Percentiles rank a stretch among this genome's conserved stretches.
phyloP scores from a whole-genome alignment of 2,797 vertebrate genomes.

The Liparis tanakae region DNA sequence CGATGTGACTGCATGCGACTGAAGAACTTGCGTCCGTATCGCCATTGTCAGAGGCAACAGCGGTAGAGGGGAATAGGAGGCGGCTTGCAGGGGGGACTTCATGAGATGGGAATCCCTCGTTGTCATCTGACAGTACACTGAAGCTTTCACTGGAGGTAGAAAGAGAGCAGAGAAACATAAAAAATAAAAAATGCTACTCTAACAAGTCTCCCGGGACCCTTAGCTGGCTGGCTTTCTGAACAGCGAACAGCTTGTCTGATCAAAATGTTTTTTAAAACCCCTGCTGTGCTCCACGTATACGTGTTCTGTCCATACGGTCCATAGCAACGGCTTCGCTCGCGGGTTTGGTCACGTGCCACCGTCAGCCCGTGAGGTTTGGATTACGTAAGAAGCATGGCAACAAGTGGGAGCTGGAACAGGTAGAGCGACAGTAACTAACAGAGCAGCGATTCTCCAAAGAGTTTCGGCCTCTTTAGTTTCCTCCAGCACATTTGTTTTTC shows the following conservation, averaged over 20 bases:
- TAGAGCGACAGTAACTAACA: slow-evolving; percentile 15
- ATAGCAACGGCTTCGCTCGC: slow-evolving; percentile 12
- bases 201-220: slow-evolving; percentile 75
- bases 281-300: slow-evolving; percentile 41
- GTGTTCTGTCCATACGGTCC: slow-evolving; percentile 29
- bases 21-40: slow-evolving; percentile 15
- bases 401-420: slow-evolving; percentile 12
- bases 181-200: slow-evolving; percentile 65
- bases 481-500: slow-evolving; percentile 33
- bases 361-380: slow-evolving; percentile 21
- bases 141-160: slow-evolving; percentile 55
- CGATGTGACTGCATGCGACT: slow-evolving; percentile 18
- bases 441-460: slow-evolving; percentile 21
- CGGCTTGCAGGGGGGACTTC: slow-evolving; percentile 20
- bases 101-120: slow-evolving; percentile 65
- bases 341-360: slow-evolving; percentile 29
- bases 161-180: slow-evolving; percentile 39
- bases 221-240: slow-evolving; percentile 59
- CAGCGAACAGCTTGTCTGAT: slow-evolving; percentile 71
- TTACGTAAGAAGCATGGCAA: slow-evolving; percentile 24
- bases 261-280: slow-evolving; percentile 57
- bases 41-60: slow-evolving; percentile 17
- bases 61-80: slow-evolving; percentile 16
- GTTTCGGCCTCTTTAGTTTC: slow-evolving; percentile 12
- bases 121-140: slow-evolving; percentile 47